Evolutionary conservation across 2,113 vertebrate genomes (phyloP).

Genomic region (Vombatus ursinus): DNA sequence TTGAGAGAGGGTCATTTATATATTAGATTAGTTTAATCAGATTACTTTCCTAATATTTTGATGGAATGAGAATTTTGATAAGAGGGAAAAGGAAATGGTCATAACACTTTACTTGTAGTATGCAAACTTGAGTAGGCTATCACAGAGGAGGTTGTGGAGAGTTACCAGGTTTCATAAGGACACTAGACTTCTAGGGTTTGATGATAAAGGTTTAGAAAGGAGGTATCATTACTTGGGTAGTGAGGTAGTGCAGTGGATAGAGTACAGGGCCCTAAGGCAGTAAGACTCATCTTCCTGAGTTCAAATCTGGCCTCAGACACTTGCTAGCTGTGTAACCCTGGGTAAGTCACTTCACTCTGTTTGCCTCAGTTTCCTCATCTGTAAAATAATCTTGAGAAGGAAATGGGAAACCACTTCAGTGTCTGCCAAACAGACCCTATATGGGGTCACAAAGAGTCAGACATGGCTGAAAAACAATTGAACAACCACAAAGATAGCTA

Average conservation of each 20-base stretch:
- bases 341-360: background rate
- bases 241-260: background rate
- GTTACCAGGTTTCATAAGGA: background rate
- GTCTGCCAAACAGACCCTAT: background rate
- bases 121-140: no score
- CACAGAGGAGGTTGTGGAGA: background rate
- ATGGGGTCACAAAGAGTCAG: background rate
- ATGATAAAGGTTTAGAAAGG: background rate
- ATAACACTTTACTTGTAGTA: no score
- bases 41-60: no score
- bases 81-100: no score
- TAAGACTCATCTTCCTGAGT: background rate
- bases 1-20: no score
- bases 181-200: background rate
- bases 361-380: slow-evolving; percentile 2
- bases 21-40: no score
- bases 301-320: background rate
- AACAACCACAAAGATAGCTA: background rate
- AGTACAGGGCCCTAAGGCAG: background rate
- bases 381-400: background rate
- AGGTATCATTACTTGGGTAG: background rate
- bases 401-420: background rate
- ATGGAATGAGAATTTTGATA: no score
- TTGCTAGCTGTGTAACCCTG: background rate
- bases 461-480: background rate